phyloP scores from a whole-genome alignment of 2,888 invertebrate genomes.

The Zonitis immaculata region DNA sequence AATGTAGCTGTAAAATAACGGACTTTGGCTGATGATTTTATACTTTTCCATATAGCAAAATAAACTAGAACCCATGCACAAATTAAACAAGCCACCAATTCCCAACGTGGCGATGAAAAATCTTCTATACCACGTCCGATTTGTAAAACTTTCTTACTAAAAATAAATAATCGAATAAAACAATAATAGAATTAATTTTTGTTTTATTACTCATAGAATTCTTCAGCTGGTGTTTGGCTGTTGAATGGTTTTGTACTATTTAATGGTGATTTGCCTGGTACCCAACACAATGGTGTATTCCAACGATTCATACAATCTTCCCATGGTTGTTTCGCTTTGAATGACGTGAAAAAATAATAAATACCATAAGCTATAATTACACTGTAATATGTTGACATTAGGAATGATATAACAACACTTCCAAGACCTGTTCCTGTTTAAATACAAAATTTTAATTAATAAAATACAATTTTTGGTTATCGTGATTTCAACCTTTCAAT shows the following conservation, averaged over 20 bases:
- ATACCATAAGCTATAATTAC: conserved; percentile 93
- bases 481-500: conserved; percentile 74
- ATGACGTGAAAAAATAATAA: conserved; percentile 89
- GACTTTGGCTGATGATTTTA: conserved; percentile 87
- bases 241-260: conserved; percentile 65
- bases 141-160: conserved; percentile 83
- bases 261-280: conserved; percentile 53
- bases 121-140: conserved; percentile 80
- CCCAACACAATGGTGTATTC: conserved; percentile 85
- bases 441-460: conserved; percentile 26
- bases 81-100: conserved; percentile 81
- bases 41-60: conserved; percentile 94
- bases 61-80: conserved; percentile 93
- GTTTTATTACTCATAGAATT: conserved; percentile 93
- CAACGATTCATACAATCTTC: conserved; percentile 77
- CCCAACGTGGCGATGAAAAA: conserved; percentile 79
- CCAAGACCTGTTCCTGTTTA: conserved; percentile 92
- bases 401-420: conserved; percentile 89
- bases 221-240: conserved; percentile 82
- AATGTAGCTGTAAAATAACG: conserved; percentile 92
- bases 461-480: not conserved
- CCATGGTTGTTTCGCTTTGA: conserved; percentile 86
- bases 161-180: too few species aligned
- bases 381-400: conserved; percentile 94
- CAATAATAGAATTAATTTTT: not conserved